These are phyloP conservation scores for Heterotis niloticus DNA, from an alignment of 2,113 vertebrate species.

Conservation along the genomic window DNA sequence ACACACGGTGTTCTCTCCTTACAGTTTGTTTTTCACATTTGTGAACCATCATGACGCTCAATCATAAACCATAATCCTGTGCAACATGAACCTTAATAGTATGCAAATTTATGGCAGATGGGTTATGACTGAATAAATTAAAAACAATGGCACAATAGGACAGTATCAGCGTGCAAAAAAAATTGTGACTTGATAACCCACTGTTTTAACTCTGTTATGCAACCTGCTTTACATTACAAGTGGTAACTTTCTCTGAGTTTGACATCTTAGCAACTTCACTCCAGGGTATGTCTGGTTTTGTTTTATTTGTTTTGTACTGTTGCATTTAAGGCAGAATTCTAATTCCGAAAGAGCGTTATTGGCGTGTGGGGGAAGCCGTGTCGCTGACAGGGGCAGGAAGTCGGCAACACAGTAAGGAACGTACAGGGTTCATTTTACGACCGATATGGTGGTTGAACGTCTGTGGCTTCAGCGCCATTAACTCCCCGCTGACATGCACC, in stretches of 20 bases:
- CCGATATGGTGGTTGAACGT: neutral
- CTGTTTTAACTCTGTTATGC: neutral
- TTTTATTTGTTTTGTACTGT: neutral
- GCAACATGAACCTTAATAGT: neutral
- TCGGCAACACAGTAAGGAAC: neutral
- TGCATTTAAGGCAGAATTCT: neutral
- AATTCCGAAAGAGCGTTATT: neutral
- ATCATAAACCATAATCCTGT: neutral
- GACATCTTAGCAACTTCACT: too few relatives aligned
- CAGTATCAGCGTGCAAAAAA: too few relatives aligned
- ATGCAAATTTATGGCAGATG: constrained; percentile 9
- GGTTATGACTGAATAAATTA: constrained; percentile 15
- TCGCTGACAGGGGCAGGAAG: neutral
- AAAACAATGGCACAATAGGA: constrained; percentile 6
- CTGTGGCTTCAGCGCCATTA: neutral
- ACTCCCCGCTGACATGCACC: neutral
- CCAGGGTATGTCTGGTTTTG: too few relatives aligned
- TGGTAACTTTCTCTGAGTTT: too few relatives aligned
- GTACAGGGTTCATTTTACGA: neutral
- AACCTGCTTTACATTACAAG: too few relatives aligned
- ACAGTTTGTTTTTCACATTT: neutral
- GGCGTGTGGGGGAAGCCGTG: neutral
- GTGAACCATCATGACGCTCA: neutral
- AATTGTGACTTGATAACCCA: neutral
- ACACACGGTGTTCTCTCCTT: neutral